phyloP scores from a whole-genome alignment of 2,888 invertebrate species.

The Torymus tubicola region DNA sequence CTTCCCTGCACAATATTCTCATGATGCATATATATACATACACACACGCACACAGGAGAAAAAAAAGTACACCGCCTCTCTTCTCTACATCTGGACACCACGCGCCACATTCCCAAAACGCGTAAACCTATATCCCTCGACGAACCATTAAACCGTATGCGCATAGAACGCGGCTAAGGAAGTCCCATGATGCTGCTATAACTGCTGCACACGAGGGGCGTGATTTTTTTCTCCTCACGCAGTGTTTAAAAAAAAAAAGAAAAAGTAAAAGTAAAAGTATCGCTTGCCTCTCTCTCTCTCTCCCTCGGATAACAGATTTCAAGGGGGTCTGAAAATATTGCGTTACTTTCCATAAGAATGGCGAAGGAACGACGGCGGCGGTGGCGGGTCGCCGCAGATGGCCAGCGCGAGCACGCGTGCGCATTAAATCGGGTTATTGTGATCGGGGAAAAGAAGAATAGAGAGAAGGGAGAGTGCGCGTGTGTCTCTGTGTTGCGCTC shows the following conservation, averaged over 20 bases:
- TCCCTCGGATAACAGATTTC: conserved; percentile 22
- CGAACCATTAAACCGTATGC: no score
- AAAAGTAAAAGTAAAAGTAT: background rate
- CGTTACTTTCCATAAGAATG: conserved; percentile 45
- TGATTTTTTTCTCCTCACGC: conserved; percentile 31
- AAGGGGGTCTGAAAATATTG: conserved; percentile 31
- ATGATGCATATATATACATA: no score
- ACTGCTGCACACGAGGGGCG: conserved; percentile 19
- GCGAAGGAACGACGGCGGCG: background rate
- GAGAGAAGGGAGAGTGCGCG: background rate
- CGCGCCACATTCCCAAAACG: no score
- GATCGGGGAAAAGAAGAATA: background rate
- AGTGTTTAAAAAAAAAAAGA: background rate
- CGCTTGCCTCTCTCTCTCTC: background rate
- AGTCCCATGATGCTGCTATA: no score
- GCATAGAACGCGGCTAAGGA: no score
- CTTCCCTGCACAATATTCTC: no score
- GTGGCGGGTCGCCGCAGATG: conserved; percentile 41
- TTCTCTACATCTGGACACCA: no score
- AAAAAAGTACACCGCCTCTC: no score
- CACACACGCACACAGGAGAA: no score
- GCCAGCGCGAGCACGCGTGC: background rate
- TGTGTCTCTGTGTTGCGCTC: background rate
- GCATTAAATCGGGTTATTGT: conserved; percentile 29
- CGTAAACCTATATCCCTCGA: no score